phyloP scores from a whole-genome alignment of 1,140 invertebrate genomes.

The Drosophila nigromelanica region DNA sequence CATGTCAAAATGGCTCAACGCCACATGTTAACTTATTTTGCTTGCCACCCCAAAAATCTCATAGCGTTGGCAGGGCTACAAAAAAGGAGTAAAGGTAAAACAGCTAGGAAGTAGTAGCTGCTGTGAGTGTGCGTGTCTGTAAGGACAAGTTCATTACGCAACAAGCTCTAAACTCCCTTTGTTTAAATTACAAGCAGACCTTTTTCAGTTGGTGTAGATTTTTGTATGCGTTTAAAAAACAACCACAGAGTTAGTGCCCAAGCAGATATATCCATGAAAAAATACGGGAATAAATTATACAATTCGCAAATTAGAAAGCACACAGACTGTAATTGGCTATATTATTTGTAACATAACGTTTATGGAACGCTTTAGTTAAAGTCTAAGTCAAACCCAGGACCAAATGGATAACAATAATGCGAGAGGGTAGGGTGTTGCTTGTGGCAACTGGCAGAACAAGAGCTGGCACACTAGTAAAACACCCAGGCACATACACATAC shows the following conservation, averaged over 20 bases:
- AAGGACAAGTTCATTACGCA: conserved; percentile 49
- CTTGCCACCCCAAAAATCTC: conserved; percentile 43
- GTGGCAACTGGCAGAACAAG: conserved; percentile 28
- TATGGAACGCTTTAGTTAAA: conserved; percentile 55
- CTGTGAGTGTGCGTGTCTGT: not conserved
- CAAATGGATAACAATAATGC: conserved; percentile 69
- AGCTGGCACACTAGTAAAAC: not conserved
- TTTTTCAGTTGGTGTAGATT: not conserved
- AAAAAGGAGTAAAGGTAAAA: conserved; percentile 23
- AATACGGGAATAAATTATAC: no score
- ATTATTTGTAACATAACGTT: conserved; percentile 63
- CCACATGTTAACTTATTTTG: conserved; percentile 72
- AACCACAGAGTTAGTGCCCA: no score
- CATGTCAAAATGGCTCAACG: conserved; percentile 75
- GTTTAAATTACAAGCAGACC: conserved; percentile 59
- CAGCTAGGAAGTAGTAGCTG: no score
- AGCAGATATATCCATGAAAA: no score
- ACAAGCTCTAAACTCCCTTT: conserved; percentile 33
- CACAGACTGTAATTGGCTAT: conserved; percentile 56
- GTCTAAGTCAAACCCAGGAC: conserved; percentile 34
- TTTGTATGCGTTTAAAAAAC: not conserved
- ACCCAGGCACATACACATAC: conserved; percentile 2
- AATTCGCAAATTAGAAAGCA: conserved; percentile 9
- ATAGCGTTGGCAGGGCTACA: conserved; percentile 5
- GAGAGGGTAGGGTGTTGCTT: conserved; percentile 4